A percentile compares a stretch with the other conserved stretches of the same genome.
Conservation (phyloP, 2,888 invertebrate genomes). For the Leptinotarsa rubiginosa region DNA sequence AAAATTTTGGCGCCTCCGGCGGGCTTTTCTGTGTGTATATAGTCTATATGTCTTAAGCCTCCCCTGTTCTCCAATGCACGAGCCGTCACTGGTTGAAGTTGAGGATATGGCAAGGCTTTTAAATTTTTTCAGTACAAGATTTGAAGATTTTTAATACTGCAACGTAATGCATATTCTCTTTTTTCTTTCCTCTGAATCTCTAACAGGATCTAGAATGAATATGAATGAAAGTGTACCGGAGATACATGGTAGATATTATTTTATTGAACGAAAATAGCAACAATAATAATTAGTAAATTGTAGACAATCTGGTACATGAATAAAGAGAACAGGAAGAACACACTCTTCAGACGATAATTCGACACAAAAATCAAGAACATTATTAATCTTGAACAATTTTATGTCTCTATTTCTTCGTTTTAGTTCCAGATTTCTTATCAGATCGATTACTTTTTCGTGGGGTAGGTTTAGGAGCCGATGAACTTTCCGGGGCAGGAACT, state of each 20-base stretch:
- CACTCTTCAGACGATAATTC: neutral
- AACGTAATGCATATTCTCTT: too few relatives aligned
- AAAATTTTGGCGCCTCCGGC: too few relatives aligned
- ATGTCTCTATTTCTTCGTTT: conserved; percentile 52
- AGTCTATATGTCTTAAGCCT: too few relatives aligned
- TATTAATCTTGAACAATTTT: neutral
- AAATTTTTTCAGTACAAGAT: too few relatives aligned
- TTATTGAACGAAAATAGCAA: conserved; percentile 11
- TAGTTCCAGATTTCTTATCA: conserved; percentile 53
- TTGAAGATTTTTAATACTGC: too few relatives aligned
- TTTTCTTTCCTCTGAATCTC: neutral
- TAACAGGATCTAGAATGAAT: neutral
- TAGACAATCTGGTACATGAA: neutral
- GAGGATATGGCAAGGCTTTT: too few relatives aligned
- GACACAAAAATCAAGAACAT: conserved; percentile 2
- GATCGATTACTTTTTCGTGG: conserved; percentile 62
- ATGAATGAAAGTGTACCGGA: neutral
- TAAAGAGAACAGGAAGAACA: conserved; percentile 3
- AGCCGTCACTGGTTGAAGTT: too few relatives aligned
- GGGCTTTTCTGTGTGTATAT: too few relatives aligned
- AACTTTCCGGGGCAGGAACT: conserved; percentile 36
- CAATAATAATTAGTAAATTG: conserved; percentile 6
- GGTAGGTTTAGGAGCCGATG: conserved; percentile 55
- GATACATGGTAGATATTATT: neutral
- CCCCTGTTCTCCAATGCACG: too few relatives aligned